Evolutionary conservation across 2,797 vertebrate species (phyloP).

Genomic region (Sebastes reedi): DNA sequence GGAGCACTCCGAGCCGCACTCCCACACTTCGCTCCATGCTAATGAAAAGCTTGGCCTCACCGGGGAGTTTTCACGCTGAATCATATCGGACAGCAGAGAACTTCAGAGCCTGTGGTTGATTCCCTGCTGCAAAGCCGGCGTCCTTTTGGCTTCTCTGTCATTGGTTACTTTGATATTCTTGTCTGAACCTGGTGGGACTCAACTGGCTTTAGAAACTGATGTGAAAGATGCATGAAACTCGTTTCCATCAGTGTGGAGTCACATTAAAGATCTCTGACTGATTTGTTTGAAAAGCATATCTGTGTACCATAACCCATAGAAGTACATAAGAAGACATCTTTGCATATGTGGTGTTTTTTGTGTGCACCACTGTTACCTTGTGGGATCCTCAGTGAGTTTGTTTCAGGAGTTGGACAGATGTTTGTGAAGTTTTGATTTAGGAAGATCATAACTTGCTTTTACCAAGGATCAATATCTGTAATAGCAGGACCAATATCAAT

Average conservation of each 20-base stretch:
- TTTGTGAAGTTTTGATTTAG: neutral
- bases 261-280: neutral
- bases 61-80: conserved; percentile 41
- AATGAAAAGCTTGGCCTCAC: conserved; percentile 74
- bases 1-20: conserved; percentile 65
- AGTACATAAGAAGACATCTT: neutral
- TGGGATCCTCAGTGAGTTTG: neutral
- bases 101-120: neutral
- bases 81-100: conserved; percentile 20
- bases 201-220: neutral
- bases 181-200: neutral
- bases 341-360: neutral
- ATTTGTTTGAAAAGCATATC: neutral
- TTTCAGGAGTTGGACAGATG: neutral
- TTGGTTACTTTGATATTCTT: neutral
- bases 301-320: neutral
- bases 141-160: neutral
- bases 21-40: conserved; percentile 74
- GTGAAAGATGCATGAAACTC: neutral
- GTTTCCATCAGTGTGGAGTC: neutral
- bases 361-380: neutral
- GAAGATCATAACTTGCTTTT: neutral
- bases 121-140: neutral
- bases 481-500: neutral
- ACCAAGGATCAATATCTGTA: neutral